Percentiles rank a stretch among this genome's conserved stretches.
Evolutionary conservation across 92 coral and sea anemone species (phyloP).

Genomic region (Diadumene lineata): DNA sequence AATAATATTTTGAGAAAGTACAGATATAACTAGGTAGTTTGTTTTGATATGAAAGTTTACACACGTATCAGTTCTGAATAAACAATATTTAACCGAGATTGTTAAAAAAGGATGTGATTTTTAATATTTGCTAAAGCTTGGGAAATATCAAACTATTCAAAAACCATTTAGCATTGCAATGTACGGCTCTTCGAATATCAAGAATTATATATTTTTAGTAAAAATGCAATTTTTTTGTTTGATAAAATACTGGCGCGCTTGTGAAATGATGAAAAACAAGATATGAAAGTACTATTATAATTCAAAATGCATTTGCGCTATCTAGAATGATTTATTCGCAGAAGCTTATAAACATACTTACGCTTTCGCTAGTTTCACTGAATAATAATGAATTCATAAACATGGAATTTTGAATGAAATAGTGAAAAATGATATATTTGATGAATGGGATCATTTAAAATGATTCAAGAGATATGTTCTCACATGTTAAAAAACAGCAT

Average conservation of each 20-base stretch:
- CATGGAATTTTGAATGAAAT: neutral
- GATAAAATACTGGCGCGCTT: too few relatives aligned
- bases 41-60: neutral
- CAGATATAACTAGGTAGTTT: too few relatives aligned
- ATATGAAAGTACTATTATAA: too few relatives aligned
- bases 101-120: neutral
- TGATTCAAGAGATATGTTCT: too few relatives aligned
- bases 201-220: neutral
- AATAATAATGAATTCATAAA: neutral
- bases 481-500: too few relatives aligned
- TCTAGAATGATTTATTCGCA: too few relatives aligned
- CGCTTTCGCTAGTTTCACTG: too few relatives aligned
- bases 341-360: too few relatives aligned
- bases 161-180: neutral
- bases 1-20: too few relatives aligned
- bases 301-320: too few relatives aligned
- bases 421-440: neutral
- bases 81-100: neutral
- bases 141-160: constrained; percentile 1
- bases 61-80: neutral
- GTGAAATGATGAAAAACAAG: too few relatives aligned
- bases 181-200: neutral
- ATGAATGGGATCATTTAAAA: too few relatives aligned
- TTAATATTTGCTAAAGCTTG: neutral
- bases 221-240: neutral